These are phyloP conservation scores for Artemia sinica DNA, from an alignment of 2,888 invertebrate species.

Conservation along the genomic window DNA sequence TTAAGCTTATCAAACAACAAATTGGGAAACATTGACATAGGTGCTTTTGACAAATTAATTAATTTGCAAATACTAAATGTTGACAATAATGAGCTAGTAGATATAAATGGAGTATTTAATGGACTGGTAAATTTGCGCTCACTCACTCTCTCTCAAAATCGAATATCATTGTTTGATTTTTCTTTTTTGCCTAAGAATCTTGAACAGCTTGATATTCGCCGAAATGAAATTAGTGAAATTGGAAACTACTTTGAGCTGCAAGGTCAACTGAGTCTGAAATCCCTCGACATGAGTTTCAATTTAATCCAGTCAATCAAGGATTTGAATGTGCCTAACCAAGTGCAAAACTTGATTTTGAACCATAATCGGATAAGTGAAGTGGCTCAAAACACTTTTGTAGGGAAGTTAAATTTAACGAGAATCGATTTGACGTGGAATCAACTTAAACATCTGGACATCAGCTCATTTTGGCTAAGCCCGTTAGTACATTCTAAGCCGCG, in stretches of 20 bases:
- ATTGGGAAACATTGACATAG: slow-evolving; percentile 57
- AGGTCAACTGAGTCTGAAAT: slow-evolving; percentile 28
- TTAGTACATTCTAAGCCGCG: slow-evolving; percentile 52
- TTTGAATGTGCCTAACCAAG: slow-evolving; percentile 51
- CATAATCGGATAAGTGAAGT: slow-evolving; percentile 53
- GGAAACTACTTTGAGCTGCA: slow-evolving; percentile 30
- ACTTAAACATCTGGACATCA: slow-evolving; percentile 50
- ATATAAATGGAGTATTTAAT: slow-evolving; percentile 31
- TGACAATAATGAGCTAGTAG: slow-evolving; percentile 44
- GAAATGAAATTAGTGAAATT: slow-evolving; percentile 45
- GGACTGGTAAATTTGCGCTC: slow-evolving; percentile 44
- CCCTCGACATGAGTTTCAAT: slow-evolving; percentile 54
- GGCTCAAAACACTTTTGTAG: slow-evolving; percentile 48
- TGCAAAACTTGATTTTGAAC: slow-evolving; percentile 51
- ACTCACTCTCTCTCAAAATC: slow-evolving; percentile 64
- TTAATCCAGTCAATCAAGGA: slow-evolving; percentile 48
- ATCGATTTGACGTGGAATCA: slow-evolving; percentile 58
- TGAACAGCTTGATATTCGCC: slow-evolving; percentile 64
- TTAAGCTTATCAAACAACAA: slow-evolving; percentile 67
- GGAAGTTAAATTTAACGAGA: slow-evolving; percentile 51
- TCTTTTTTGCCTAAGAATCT: slow-evolving; percentile 54
- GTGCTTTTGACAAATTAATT: slow-evolving; percentile 56
- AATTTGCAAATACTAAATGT: slow-evolving; percentile 60
- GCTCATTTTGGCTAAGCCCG: slow-evolving; percentile 49
- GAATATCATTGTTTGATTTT: slow-evolving; percentile 59